Evolutionary conservation across 2,888 invertebrate genomes (phyloP), one percentile per base, ranked within the genome.

Genomic region (Leptinotarsa juncta): DNA sequence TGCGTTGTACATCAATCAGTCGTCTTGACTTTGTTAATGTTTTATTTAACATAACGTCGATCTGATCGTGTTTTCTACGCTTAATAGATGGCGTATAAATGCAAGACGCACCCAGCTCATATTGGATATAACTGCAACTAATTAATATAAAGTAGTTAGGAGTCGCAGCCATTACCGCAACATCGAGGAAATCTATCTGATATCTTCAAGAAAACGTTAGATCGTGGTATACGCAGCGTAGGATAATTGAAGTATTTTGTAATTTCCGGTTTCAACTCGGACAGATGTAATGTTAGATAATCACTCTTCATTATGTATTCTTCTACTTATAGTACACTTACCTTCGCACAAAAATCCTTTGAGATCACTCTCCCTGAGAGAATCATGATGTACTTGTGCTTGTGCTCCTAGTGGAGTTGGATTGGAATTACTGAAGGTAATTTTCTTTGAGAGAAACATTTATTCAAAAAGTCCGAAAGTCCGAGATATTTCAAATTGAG

Each of bases 41-140:
- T 80, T 81, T 81, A 81, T 79, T 81, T 81, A 81, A 77, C 75
- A 79, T 79, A 80, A 77, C 76, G 77, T 80, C 75, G 70, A 72
- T 71, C 57, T 73, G 71, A 77, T 77, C 79, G 78, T 79, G 77
- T 81, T 79, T 78, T 76, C 77, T 76, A 73, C 74, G 72, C 77
- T 78, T 79, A 78, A 80, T 78, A 75, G 79, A 73, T 76, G 67
- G 67, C 65, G 72, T 77, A 76, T 77, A 50, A 75, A 72, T 73
- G 70, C 67, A 68, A 49, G 72, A 72, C 73, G 62, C 71, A 75
- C 69, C 71, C 74, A 74, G 55, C 62, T 71, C 70, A 73, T 72
- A 70, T 57, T 62, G 72, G 65, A 72, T 71, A 70, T 73, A 73
- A 73, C 73, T 71, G 71, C 77, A 75, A 50, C 53, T 69, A 71